Evolutionary conservation across 2,888 invertebrate genomes (phyloP), one percentile per base, ranked within the genome.

Genomic region (Drosophila robusta): DNA sequence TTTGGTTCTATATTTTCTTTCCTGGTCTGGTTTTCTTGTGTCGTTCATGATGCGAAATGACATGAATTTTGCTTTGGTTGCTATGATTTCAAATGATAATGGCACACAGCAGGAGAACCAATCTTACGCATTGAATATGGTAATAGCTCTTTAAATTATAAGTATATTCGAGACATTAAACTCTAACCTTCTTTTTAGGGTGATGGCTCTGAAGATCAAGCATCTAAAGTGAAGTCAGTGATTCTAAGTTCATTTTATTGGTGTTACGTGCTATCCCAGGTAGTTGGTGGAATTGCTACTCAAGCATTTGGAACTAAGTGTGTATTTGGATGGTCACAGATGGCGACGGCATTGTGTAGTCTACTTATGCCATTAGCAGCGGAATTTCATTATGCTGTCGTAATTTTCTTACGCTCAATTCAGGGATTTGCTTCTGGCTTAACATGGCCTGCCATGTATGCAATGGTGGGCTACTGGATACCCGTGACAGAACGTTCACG

Each of bases 31-130:
- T 49, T 95, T 95, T 87, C 92, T 95, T 63, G 95, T 95, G 6
- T 95, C 95, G 3, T 95, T 95, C 85, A 95, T 95, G 95, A 95
- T 95, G 95, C 93, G 95, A 51, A 95, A 94, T 77, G 95, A 95
- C 91, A 95, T 95, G 80, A 95, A 95, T 90, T 93, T 95, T 75
- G 94, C 95, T 2, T 94, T 95, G 73, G 95, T 95, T 22, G 95
- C 95, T 6, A 95, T 95, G 95, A 95, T 94, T 24, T 63, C 80
- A 4, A 64, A 69, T 29, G 44, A 22, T 8, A 80, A 68, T 52
- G 57, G 62, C 12, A 70, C 83, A 11, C 50, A 68, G n/a, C 58
- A 41, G 29, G 57, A 58, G 12, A 65, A 65, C 9, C 47, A 51
- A 34, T 62, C 80, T 26, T 57, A 62, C 46, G n/a, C 44, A 22